Base-by-base conservation (phyloP, 2,113 vertebrate genomes). In the Tinamus guttatus region DNA sequence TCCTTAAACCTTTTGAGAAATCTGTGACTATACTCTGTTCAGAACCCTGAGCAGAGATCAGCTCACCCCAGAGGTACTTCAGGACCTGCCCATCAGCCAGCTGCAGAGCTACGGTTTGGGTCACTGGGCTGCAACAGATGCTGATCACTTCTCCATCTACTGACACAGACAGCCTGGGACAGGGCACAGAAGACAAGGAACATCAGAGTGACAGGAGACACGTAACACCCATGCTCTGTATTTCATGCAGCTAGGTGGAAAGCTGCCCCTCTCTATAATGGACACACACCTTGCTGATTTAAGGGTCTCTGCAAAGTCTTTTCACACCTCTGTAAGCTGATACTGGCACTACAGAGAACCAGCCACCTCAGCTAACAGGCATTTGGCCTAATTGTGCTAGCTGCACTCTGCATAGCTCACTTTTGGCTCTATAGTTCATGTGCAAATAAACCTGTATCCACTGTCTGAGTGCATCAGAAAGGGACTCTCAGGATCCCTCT, bases 51-150 rank as follows among this genome's bases (percentile, higher is more conserved):
- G 49, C 0, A 79, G 2, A 32, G 5, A 21, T n/a, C 71, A 73
- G 40, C 94, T 98, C 87, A 99, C 99, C 98, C 98, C 98, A 99
- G 30, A 97, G 58, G 75, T 99, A 98, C 90, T 97, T 99, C 87
- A 98, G 93, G 86, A 99, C 97, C 71, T 88, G 98, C 58, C 99
- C 98, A 69, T 98, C 97, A 90, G 98, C 97, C 94, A 99, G 97
- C 93, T 99, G 99, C 24, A 99, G 65, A 20, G 98, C 99, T 85
- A 99, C 97, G 4, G 97, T 98, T 85, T 95, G 97, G 17, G 98
- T 98, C 89, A 96, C 97, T 13, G 97, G 95, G 90, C 94, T 98
- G 95, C 97, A 98, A 78, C 96, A 98, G 47, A 99, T 28, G 87
- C 97, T 98, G 93, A 98, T 98, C 69, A 99, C 97, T 30, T 98